These are phyloP conservation scores for Pantherophis guttatus DNA, from an alignment of 2,113 vertebrate species.

Conservation along the genomic window DNA sequence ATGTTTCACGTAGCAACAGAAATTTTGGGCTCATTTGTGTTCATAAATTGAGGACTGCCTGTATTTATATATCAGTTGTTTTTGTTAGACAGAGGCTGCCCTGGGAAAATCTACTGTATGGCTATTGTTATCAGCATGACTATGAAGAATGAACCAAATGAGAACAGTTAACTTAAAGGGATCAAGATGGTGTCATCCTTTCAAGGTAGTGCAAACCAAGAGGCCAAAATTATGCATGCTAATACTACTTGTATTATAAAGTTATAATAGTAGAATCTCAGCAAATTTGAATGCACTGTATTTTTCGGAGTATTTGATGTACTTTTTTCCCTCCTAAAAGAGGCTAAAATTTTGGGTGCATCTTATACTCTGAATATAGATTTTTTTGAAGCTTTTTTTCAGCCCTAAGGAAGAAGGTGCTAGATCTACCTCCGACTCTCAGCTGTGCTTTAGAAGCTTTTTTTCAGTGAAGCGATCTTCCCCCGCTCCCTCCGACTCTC, in stretches of 20 bases:
- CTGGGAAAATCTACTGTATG: background rate
- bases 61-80: background rate
- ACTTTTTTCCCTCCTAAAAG: background rate
- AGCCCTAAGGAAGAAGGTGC: too few relatives aligned
- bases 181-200: background rate
- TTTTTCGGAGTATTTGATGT: too few relatives aligned
- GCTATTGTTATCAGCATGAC: background rate
- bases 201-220: background rate
- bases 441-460: too few relatives aligned
- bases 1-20: background rate
- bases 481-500: too few relatives aligned
- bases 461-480: too few relatives aligned
- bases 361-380: too few relatives aligned
- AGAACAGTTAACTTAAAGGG: background rate
- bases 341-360: too few relatives aligned
- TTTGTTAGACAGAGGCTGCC: background rate
- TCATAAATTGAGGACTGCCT: too few relatives aligned
- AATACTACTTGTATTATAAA: background rate
- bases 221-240: background rate
- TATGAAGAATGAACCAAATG: background rate
- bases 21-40: background rate
- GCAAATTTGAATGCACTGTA: background rate
- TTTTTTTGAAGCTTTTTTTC: too few relatives aligned
- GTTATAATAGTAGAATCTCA: background rate
- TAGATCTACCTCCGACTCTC: too few relatives aligned